Base-by-base conservation (phyloP, 2,888 invertebrate genomes). In the Habrosyne pyritoides region DNA sequence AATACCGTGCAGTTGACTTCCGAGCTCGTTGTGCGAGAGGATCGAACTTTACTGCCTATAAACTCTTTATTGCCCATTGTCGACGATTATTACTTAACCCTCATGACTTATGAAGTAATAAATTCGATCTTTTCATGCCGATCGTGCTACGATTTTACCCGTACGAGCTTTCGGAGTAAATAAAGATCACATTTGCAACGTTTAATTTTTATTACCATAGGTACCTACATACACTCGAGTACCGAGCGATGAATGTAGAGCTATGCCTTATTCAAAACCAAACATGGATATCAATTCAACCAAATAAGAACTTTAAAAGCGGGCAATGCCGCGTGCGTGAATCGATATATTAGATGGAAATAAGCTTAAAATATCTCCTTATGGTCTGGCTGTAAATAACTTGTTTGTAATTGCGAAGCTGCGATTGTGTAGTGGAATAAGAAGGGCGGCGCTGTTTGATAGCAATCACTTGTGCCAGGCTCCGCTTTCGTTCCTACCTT, bases 21-120 rank as follows among this genome's bases (percentile, higher is more conserved):
- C 76, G 77, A 79, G 73, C 73, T 73, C 66, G 79, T 79, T 75
- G 86, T 84, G 86, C 82, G 83, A 84, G 79, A 74, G 79, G 86
- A 87, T 90, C 89, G 88, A 89, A 89, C 74, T 91, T 91, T 90
- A 91, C 84, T 84, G 86, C 88, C 90, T 88, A 91, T 91, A 91
- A 91, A 91, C 73, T 86, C 86, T 91, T 91, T 91, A 91, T 90
- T 82, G 88, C 88, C 89, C 88, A 91, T 91, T 91, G 90, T 91
- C 87, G 87, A 86, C 89, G 85, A 91, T 90, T 91, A 91, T 90
- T 91, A 90, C 91, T 89, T 88, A 89, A 87, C 91, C 89, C 89
- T 86, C 83, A 86, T 89, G 91, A 91, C 89, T 91, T 91, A 91
- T 91, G 89, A 89, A 89, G 90, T 89, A 87, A 90, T 91, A 91